These are phyloP conservation scores for Crax fasciolata DNA, from an alignment of 2,797 vertebrate genomes.

Conservation along the genomic window DNA sequence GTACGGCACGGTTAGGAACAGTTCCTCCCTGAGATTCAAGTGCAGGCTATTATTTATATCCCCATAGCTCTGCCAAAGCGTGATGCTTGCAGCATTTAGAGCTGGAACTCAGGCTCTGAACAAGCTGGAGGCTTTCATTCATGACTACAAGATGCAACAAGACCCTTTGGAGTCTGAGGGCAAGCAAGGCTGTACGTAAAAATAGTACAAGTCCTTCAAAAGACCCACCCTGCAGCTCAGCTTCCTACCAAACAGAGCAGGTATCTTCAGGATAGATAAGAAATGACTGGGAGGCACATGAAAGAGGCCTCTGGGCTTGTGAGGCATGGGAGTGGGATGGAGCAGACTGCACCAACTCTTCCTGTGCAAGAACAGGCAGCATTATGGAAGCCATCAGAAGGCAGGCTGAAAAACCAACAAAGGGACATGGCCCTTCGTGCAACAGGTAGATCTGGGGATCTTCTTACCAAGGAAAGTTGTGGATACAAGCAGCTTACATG, in stretches of 20 bases:
- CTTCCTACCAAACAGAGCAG: background rate
- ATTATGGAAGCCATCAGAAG: background rate
- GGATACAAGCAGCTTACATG: background rate
- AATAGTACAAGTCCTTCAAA: background rate
- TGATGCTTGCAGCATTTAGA: background rate
- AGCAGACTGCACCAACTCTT: background rate
- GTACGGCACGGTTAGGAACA: conserved; percentile 37
- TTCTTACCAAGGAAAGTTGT: conserved; percentile 14
- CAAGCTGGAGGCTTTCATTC: conserved; percentile 39
- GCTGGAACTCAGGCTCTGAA: conserved; percentile 10
- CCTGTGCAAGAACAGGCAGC: background rate
- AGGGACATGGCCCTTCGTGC: background rate
- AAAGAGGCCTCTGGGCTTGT: background rate
- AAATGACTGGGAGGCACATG: background rate
- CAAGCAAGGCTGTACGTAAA: background rate
- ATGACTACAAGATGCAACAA: background rate
- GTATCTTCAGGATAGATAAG: background rate
- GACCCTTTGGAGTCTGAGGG: background rate
- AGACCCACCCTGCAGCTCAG: background rate
- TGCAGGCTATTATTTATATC: conserved; percentile 65
- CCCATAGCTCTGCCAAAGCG: conserved; percentile 22
- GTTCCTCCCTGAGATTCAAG: conserved; percentile 47
- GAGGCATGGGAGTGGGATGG: background rate
- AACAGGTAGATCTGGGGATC: background rate
- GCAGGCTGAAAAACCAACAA: background rate